Percentiles rank a stretch among this genome's conserved stretches.
Conservation (phyloP, 1,140 invertebrate genomes). For the Brachionus rubens region DNA sequence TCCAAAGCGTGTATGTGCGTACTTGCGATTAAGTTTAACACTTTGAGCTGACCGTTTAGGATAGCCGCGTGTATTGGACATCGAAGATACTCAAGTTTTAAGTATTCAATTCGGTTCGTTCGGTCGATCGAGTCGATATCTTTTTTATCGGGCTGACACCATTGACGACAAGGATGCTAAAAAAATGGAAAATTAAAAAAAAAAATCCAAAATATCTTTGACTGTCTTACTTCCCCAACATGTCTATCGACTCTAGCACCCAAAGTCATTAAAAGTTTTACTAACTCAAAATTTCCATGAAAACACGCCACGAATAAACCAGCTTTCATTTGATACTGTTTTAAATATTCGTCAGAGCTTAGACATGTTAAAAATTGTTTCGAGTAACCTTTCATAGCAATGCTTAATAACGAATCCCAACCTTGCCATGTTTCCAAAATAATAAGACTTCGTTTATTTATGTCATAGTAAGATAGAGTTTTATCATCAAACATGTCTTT, state of each 20-base stretch:
- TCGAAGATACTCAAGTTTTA: not conserved
- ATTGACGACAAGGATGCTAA: constrained; percentile 44
- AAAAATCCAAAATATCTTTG: no score
- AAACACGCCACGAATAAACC: constrained; percentile 16
- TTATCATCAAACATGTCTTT: constrained; percentile 5
- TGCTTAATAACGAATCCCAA: constrained; percentile 7
- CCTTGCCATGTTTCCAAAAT: constrained; percentile 16
- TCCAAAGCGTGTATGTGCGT: constrained; percentile 13
- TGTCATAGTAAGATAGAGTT: not conserved
- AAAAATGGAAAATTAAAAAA: not conserved
- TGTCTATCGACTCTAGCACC: not conserved
- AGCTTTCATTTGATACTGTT: constrained; percentile 20
- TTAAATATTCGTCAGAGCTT: constrained; percentile 18
- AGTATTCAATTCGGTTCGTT: not conserved
- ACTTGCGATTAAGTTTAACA: constrained; percentile 6
- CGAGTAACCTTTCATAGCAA: constrained; percentile 5
- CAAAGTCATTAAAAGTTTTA: not conserved
- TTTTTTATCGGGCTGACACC: not conserved
- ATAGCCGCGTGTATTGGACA: constrained; percentile 45
- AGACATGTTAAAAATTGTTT: constrained; percentile 2
- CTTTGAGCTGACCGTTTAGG: constrained; percentile 2
- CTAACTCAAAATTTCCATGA: constrained; percentile 42
- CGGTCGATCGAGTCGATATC: not conserved
- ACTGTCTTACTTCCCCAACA: not conserved
- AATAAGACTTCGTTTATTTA: not conserved